These are phyloP conservation scores for Andricus curvator DNA, from an alignment of 2,888 invertebrate genomes.

Conservation along the genomic window DNA sequence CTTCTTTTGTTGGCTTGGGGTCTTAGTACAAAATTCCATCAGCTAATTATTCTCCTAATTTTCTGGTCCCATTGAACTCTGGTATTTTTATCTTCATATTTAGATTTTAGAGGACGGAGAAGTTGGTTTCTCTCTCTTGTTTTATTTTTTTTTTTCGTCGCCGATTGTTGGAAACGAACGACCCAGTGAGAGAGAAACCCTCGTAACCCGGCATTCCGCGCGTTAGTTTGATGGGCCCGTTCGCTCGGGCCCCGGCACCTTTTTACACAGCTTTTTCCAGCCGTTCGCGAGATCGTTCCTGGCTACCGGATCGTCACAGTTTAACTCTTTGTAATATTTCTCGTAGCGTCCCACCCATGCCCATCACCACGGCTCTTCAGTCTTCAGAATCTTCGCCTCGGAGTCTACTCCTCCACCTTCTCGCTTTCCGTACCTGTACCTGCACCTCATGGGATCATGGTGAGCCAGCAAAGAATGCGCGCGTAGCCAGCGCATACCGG, in stretches of 20 bases:
- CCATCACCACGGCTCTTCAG: conserved; percentile 46
- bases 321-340: conserved; percentile 68
- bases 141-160: neutral
- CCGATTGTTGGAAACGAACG: conserved; percentile 26
- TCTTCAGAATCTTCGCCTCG: too few relatives aligned
- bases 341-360: conserved; percentile 56
- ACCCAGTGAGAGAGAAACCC: conserved; percentile 40
- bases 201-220: conserved; percentile 42
- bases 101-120: neutral
- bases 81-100: neutral
- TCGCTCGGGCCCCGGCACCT: conserved; percentile 50
- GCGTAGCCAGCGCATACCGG: conserved; percentile 66
- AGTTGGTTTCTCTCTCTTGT: neutral
- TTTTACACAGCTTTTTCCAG: conserved; percentile 62
- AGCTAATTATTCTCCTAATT: neutral
- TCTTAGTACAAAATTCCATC: too few relatives aligned
- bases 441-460: conserved; percentile 12
- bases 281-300: conserved; percentile 60
- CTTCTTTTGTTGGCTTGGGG: too few relatives aligned
- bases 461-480: conserved; percentile 65
- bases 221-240: conserved; percentile 44
- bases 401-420: conserved; percentile 44
- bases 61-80: neutral
- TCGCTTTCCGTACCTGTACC: conserved; percentile 48
- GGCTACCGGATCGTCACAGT: conserved; percentile 60